A percentile compares a stretch with the other conserved stretches of the same genome.
phyloP scores from a whole-genome alignment of 2,797 vertebrate genomes.

The Sebastes diaconus region DNA sequence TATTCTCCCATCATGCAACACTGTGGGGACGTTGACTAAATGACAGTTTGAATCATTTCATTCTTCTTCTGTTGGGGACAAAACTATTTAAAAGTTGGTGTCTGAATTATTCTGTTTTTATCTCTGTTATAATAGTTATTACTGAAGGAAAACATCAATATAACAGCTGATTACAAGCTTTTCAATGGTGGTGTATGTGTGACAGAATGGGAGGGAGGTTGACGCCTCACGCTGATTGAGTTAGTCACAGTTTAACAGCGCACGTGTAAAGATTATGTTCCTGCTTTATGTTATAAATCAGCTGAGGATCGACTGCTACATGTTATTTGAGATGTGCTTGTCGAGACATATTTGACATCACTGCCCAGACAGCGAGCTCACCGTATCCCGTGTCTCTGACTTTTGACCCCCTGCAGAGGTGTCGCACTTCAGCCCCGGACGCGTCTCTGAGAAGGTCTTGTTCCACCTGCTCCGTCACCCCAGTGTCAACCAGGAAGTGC shows the following conservation, averaged over 20 bases:
- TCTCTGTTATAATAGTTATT: background rate
- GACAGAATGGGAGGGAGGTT: background rate
- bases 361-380: background rate
- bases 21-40: too few relatives aligned
- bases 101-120: too few relatives aligned
- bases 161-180: background rate
- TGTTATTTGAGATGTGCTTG: background rate
- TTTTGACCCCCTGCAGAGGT: conserved; percentile 82
- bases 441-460: conserved; percentile 90
- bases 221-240: background rate
- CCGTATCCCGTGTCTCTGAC: background rate
- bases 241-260: conserved; percentile 30
- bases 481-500: conserved; percentile 93
- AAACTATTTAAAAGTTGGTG: too few relatives aligned
- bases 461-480: conserved; percentile 92
- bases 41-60: too few relatives aligned
- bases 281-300: background rate
- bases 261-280: background rate
- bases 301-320: background rate
- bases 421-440: conserved; percentile 88
- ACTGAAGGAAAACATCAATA: background rate
- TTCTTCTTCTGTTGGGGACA: too few relatives aligned
- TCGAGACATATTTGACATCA: background rate
- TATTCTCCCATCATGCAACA: too few relatives aligned
- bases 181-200: background rate